These are phyloP conservation scores for Silurus aristotelis DNA, from an alignment of 2,797 vertebrate genomes.

Conservation along the genomic window DNA sequence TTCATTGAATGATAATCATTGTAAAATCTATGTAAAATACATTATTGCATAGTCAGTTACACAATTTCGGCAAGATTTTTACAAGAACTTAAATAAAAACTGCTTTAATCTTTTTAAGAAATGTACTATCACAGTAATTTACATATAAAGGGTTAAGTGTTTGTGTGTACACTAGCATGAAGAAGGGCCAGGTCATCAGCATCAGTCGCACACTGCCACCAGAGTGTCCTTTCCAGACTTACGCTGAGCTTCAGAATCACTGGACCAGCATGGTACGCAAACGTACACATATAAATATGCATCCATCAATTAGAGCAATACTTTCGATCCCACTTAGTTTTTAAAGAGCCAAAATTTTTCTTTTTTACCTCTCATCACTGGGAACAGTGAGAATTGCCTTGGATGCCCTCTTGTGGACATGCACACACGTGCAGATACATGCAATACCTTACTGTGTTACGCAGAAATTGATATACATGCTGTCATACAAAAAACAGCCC, in stretches of 20 bases:
- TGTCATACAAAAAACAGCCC: neutral
- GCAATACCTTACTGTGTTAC: neutral
- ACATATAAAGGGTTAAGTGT: neutral
- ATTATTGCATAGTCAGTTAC: neutral
- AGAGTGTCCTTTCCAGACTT: conserved; percentile 82
- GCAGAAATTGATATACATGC: neutral
- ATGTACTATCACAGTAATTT: neutral
- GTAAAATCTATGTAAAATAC: neutral
- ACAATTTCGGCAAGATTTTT: neutral
- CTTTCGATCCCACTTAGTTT: neutral
- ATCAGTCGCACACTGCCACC: conserved; percentile 77
- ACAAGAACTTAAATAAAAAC: neutral
- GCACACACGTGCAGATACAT: neutral
- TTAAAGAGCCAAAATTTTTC: neutral
- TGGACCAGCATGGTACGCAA: conserved; percentile 83
- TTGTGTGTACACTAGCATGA: conserved; percentile 79
- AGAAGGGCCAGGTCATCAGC: conserved; percentile 85
- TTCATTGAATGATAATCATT: neutral
- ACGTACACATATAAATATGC: conserved; percentile 4
- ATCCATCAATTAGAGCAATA: too few species aligned
- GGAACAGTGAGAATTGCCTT: neutral
- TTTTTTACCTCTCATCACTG: neutral
- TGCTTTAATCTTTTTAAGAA: neutral
- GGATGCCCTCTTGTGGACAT: neutral
- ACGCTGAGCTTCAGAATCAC: conserved; percentile 80